A percentile compares a stretch with the other conserved stretches of the same genome.
phyloP scores from a whole-genome alignment of 2,113 vertebrate genomes.

The Orthonyx spaldingii region DNA sequence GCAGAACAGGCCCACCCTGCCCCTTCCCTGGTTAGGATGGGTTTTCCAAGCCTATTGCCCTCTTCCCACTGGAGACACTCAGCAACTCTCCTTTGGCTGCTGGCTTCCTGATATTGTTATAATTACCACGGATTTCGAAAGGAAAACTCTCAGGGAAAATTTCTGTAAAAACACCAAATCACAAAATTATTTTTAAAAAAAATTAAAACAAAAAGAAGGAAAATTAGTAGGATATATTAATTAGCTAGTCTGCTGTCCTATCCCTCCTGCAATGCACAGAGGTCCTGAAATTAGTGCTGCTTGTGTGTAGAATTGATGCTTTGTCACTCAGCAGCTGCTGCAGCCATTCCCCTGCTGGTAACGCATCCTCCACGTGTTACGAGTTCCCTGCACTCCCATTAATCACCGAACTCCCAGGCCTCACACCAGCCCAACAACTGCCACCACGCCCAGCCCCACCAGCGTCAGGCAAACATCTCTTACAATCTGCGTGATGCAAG shows the following conservation, averaged over 20 bases:
- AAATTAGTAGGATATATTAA: neutral
- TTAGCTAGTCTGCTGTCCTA: neutral
- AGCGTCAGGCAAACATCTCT: neutral
- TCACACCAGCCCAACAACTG: neutral
- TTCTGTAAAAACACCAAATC: neutral
- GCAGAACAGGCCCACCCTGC: neutral
- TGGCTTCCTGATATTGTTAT: neutral
- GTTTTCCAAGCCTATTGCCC: neutral
- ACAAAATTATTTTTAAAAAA: neutral
- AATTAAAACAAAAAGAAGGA: neutral
- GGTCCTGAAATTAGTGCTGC: neutral
- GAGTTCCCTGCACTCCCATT: neutral
- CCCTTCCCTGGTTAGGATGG: neutral
- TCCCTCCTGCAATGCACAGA: neutral
- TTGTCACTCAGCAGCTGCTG: neutral
- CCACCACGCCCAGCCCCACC: neutral
- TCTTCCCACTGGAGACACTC: neutral
- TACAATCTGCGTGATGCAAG: neutral
- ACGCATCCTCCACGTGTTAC: rapidly evolving
- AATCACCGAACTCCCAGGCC: neutral
- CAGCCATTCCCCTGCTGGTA: neutral
- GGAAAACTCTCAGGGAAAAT: neutral
- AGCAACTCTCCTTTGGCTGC: neutral
- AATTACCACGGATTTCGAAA: neutral
- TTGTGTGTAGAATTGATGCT: neutral